Base-by-base conservation (phyloP, 2,797 vertebrate species). In the Hirundo rustica region DNA sequence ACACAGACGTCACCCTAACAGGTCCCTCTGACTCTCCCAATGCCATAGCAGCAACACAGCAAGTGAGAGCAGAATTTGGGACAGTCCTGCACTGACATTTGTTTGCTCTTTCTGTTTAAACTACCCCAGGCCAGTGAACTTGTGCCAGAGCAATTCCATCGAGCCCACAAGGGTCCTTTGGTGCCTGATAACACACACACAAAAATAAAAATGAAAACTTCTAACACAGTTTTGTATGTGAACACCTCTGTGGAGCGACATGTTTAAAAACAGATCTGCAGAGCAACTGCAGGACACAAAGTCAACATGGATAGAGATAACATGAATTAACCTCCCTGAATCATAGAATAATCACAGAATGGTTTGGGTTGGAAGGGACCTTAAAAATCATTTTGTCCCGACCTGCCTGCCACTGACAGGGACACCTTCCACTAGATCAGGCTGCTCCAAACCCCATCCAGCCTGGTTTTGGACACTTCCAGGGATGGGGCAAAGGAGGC, bases 91-190 rank as follows among this genome's bases (percentile, higher is more conserved):
- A 2, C 36, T 45, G 70, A 32, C 16, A 57, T 76, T 84, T 90
- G 70, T 93, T 88, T 92, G 62, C 15, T 83, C 44, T 80, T 89
- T 72, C 53, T 94, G 51, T 90, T 92, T 86, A 64, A 95, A 86
- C 12, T 62, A 27, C 36, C 6, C 0, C 3, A 90, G 76, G 53
- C 53, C 73, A 44, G n/a, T 29, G 80, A 90, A 86, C 48, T 22
- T 50, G 40, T 48, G 64, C 60, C 54, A 50, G 25, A 74, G 50
- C 38, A 65, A 45, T 14, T 71, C 81, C 2, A 21, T 23, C 2
- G 2, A 62, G 58, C 47, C 26, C 70, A 47, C 42, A 44, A 50
- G 61, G 3, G 4, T 45, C 57, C 40, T 80, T 17, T 26, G 25
- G 42, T 61, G 65, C 50, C 57, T 50, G 34, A 86, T 47, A 81